Conservation (phyloP, 2,797 vertebrate genomes). For the Gymnothorax javanicus region DNA sequence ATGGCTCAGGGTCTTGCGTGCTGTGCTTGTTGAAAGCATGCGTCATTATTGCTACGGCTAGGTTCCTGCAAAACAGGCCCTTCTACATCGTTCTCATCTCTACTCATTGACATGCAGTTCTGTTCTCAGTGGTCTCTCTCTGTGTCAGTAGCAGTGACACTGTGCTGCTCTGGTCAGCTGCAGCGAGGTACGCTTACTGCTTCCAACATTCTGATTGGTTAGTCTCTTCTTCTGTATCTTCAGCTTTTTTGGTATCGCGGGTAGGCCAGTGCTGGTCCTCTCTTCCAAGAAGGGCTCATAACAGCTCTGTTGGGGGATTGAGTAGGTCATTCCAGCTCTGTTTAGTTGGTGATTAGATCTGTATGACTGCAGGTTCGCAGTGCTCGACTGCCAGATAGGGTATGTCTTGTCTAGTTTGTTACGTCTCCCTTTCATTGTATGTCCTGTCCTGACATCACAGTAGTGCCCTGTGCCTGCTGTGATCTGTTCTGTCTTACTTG, state of each 20-base stretch:
- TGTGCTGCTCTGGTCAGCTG: not conserved
- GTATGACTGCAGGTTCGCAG: not conserved
- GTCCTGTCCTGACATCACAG: slow-evolving; percentile 49
- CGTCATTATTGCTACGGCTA: slow-evolving; percentile 62
- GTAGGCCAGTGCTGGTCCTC: not conserved
- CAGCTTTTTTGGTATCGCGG: not conserved
- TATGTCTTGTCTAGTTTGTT: not conserved
- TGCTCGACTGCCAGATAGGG: not conserved
- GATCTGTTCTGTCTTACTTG: not conserved
- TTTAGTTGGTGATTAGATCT: not conserved
- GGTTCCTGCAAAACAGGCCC: slow-evolving; percentile 57
- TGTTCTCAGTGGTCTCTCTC: slow-evolving; percentile 36
- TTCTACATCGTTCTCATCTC: slow-evolving; percentile 52
- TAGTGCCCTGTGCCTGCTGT: not conserved
- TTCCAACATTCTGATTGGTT: not conserved
- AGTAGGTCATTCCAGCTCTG: not conserved
- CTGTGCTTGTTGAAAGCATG: slow-evolving; percentile 68
- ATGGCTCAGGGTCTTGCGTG: slow-evolving; percentile 23
- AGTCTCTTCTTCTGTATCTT: not conserved
- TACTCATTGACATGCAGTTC: slow-evolving; percentile 60
- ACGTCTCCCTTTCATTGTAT: not conserved
- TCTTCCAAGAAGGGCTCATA: not conserved
- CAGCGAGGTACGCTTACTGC: not conserved
- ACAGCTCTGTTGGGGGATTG: not conserved
- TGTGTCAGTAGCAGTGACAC: slow-evolving; percentile 36